A percentile compares a stretch with the other conserved stretches of the same genome.
These are phyloP conservation scores for Aldrovandia affinis DNA, from an alignment of 2,797 vertebrate species.

Conservation along the genomic window DNA sequence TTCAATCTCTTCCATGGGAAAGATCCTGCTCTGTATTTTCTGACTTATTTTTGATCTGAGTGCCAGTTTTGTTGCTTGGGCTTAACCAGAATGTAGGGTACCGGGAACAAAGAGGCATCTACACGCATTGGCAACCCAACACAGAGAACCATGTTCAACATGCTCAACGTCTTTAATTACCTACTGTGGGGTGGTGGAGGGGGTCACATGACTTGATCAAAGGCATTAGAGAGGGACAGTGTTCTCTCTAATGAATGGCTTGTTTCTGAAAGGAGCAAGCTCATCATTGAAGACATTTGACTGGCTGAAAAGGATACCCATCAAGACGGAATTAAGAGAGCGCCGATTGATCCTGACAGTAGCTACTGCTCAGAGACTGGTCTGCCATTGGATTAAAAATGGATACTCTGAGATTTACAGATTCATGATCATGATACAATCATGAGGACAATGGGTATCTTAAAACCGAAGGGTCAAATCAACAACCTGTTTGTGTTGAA, in stretches of 20 bases:
- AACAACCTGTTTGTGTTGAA: too few species aligned
- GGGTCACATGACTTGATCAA: slow-evolving; percentile 2
- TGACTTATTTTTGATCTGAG: neutral
- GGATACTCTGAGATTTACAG: neutral
- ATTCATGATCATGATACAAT: neutral
- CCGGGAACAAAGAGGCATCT: neutral
- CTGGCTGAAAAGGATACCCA: neutral
- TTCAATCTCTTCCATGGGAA: neutral
- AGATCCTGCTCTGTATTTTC: neutral
- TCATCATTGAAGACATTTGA: neutral
- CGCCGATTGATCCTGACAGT: neutral
- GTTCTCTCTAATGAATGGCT: neutral
- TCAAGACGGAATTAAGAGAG: neutral
- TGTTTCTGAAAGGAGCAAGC: neutral
- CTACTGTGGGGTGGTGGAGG: neutral
- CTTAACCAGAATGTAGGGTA: neutral
- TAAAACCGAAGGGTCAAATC: too few species aligned
- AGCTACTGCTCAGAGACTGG: neutral
- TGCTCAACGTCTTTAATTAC: too few species aligned
- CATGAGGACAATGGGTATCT: too few species aligned
- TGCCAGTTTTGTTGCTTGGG: neutral
- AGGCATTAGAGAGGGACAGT: neutral
- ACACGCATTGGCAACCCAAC: neutral
- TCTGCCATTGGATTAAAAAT: neutral
- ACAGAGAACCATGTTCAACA: neutral